Evolutionary conservation across 2,888 invertebrate genomes (phyloP), one percentile per base, ranked within the genome.

Genomic region (Cephalotes varians): DNA sequence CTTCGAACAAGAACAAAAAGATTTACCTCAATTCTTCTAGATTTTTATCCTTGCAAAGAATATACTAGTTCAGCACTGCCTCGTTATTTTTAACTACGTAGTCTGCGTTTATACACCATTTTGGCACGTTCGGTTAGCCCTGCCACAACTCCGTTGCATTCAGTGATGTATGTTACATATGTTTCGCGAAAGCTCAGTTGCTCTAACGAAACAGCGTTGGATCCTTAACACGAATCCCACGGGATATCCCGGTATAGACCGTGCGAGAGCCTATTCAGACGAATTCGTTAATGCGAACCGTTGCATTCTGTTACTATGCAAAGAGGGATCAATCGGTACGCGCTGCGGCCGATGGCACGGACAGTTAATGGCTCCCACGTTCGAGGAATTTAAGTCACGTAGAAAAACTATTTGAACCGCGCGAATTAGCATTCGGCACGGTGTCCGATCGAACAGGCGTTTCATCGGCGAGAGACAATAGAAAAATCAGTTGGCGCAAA

Each of bases 351-450:
- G 72, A 37, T 79, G 21, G 21, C 74, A 77, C 81, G 34, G 67
- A 72, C 65, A 80, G 81, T 85, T 88, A 88, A 88, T 88, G 88
- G 91, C 86, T 86, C 85, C 83, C 88, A 87, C 88, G 86, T 87
- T 89, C 91, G 89, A 89, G 85, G 91, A 93, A 93, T 93, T 93
- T 92, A 91, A 92, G 93, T 93, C 93, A 93, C 93, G 93, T 93
- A 93, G 92, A 92, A 92, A 92, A 93, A 93, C 91, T 92, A 92
- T 92, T 93, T 90, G 88, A 92, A 91, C 88, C 90, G 87, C 85
- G 88, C 71, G 92, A 92, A 93, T 93, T 92, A 90, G 88, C 91
- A 91, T 93, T 92, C 91, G 86, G 86, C 85, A 76, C 89, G 85
- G 86, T 89, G 87, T 89, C 87, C 87, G 83, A 81, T 74, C 72